These are phyloP conservation scores for Nicator chloris DNA, from an alignment of 2,113 vertebrate genomes.

Conservation along the genomic window DNA sequence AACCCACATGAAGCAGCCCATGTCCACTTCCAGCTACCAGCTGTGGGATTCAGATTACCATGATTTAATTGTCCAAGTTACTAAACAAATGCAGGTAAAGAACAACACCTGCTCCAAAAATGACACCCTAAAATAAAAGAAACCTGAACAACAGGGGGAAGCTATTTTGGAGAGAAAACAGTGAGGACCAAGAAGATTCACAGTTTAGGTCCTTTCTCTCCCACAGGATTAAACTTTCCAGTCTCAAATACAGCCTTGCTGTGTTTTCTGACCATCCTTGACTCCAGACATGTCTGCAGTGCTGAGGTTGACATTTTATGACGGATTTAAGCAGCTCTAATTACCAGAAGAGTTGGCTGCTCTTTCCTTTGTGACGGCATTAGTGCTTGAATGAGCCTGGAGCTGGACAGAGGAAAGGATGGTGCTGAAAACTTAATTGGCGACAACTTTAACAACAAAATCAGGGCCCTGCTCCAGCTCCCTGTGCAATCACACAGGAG, in stretches of 20 bases:
- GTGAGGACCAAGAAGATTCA: neutral
- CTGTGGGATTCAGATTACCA: neutral
- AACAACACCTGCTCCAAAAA: neutral
- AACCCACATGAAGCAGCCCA: neutral
- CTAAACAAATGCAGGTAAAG: neutral
- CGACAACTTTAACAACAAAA: neutral
- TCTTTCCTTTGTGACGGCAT: constrained; percentile 15
- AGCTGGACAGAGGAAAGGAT: constrained; percentile 12
- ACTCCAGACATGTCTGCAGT: neutral
- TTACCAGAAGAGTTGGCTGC: neutral
- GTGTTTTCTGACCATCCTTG: neutral
- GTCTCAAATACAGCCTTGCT: neutral
- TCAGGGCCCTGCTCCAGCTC: neutral
- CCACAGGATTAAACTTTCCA: neutral
- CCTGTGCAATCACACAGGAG: neutral
- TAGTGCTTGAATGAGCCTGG: neutral
- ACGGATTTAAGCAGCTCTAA: constrained; percentile 9
- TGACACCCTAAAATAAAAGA: neutral
- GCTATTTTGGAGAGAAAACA: neutral
- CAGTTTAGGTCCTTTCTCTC: neutral
- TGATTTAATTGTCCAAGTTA: neutral
- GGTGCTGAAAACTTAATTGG: constrained; percentile 55
- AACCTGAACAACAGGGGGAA: neutral
- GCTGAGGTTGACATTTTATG: neutral
- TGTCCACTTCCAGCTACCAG: neutral